phyloP scores from a whole-genome alignment of 1,140 invertebrate genomes.

The Drosophila mojavensis region DNA sequence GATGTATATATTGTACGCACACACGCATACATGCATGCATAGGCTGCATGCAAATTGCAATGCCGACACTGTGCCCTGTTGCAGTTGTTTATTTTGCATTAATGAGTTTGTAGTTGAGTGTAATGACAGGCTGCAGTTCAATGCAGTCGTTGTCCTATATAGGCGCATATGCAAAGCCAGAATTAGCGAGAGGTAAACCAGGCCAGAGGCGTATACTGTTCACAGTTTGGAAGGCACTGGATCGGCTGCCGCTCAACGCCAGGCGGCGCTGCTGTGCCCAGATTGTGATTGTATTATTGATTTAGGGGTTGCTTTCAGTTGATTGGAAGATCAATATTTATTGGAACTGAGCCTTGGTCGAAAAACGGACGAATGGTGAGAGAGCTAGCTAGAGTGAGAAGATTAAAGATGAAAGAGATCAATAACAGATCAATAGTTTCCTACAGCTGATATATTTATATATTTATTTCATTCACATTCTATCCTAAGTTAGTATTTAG shows the following conservation, averaged over 20 bases:
- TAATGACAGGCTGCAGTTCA: constrained; percentile 53
- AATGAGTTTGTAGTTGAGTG: constrained; percentile 76
- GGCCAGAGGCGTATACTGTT: constrained; percentile 13
- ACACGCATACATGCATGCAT: background rate
- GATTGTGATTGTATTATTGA: constrained; percentile 39
- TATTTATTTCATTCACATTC: no score
- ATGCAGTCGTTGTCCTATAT: constrained; percentile 48
- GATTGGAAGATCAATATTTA: constrained; percentile 76
- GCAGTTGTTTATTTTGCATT: constrained; percentile 77
- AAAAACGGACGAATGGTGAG: constrained; percentile 33
- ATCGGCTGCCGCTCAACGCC: constrained; percentile 12
- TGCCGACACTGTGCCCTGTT: constrained; percentile 34
- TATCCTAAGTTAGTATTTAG: no score
- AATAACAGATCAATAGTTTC: no score
- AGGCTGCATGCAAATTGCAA: constrained; percentile 62
- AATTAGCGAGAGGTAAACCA: constrained; percentile 52
- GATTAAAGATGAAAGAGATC: background rate
- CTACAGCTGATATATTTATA: no score
- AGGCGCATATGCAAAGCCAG: constrained; percentile 1
- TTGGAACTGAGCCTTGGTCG: constrained; percentile 41
- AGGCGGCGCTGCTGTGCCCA: constrained; percentile 53
- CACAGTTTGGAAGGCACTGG: constrained; percentile 56
- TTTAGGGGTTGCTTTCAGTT: constrained; percentile 69
- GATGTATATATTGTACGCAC: background rate
- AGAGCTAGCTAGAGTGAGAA: background rate